These are phyloP conservation scores for Ecliptopera silaceata DNA, from an alignment of 2,888 invertebrate species.

Conservation along the genomic window DNA sequence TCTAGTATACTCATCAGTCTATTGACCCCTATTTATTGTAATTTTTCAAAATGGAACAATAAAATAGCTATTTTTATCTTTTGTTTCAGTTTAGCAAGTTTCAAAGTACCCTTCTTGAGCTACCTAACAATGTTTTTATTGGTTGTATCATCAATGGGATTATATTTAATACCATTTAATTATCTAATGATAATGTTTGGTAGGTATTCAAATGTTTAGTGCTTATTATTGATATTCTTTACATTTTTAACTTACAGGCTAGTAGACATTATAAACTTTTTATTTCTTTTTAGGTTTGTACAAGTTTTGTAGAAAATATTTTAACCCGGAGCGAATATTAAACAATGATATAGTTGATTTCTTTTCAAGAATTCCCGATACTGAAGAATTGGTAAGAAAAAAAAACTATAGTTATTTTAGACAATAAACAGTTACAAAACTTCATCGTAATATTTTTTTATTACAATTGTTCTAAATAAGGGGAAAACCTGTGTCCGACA, in stretches of 20 bases:
- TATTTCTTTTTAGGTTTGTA: conserved; percentile 54
- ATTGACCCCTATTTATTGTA: too few relatives aligned
- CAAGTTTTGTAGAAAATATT: conserved; percentile 67
- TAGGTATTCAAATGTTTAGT: conserved; percentile 40
- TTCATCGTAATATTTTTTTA: too few relatives aligned
- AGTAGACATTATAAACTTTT: not conserved
- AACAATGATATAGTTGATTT: conserved; percentile 75
- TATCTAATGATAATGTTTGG: conserved; percentile 69
- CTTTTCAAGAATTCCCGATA: conserved; percentile 69
- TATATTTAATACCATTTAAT: conserved; percentile 64
- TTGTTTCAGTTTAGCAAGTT: conserved; percentile 64
- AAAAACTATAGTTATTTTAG: not conserved
- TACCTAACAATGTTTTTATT: conserved; percentile 61
- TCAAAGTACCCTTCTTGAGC: conserved; percentile 71
- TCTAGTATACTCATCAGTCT: too few relatives aligned
- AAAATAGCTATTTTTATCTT: not conserved
- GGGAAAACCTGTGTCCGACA: too few relatives aligned
- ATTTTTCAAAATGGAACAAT: too few relatives aligned
- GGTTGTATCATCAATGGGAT: conserved; percentile 44
- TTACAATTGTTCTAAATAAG: too few relatives aligned
- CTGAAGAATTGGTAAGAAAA: conserved; percentile 63
- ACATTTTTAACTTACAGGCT: not conserved
- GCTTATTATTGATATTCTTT: not conserved
- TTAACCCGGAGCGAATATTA: conserved; percentile 61
- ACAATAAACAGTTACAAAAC: not conserved